Conservation (phyloP, 2,888 invertebrate species). For the Microctonus brassicae region DNA sequence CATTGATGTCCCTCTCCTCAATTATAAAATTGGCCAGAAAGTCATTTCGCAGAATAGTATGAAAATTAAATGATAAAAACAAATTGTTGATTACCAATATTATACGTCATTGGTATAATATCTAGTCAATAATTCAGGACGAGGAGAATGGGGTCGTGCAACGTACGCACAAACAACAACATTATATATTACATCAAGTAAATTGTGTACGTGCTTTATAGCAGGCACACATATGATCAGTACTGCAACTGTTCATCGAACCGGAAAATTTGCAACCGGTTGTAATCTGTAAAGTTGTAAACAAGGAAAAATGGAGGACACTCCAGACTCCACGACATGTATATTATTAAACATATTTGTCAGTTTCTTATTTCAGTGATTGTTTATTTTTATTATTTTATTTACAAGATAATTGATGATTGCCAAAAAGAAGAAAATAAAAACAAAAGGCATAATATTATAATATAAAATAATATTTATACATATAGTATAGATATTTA, state of each 20-base stretch:
- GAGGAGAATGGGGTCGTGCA: constrained; percentile 3
- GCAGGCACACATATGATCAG: neutral
- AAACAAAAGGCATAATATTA: constrained; percentile 27
- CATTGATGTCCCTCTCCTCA: constrained; percentile 18
- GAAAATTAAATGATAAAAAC: constrained; percentile 25
- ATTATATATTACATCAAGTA: neutral
- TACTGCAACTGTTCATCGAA: neutral
- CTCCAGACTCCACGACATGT: no score
- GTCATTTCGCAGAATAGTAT: neutral
- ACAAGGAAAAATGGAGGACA: constrained; percentile 5
- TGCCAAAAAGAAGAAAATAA: neutral
- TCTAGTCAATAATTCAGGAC: neutral
- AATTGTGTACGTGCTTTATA: neutral
- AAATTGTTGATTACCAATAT: constrained; percentile 1
- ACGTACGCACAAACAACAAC: neutral
- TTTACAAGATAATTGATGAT: neutral
- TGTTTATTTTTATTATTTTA: constrained; percentile 9
- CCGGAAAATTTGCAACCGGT: neutral
- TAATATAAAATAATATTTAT: constrained; percentile 32
- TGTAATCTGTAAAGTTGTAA: neutral
- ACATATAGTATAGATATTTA: constrained; percentile 9
- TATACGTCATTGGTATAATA: neutral
- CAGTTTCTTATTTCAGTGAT: neutral
- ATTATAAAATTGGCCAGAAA: constrained; percentile 15
- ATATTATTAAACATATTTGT: neutral